Evolutionary conservation across 2,888 invertebrate genomes (phyloP), one percentile per base, ranked within the genome.

Genomic region (Agonopterix subpropinquella): DNA sequence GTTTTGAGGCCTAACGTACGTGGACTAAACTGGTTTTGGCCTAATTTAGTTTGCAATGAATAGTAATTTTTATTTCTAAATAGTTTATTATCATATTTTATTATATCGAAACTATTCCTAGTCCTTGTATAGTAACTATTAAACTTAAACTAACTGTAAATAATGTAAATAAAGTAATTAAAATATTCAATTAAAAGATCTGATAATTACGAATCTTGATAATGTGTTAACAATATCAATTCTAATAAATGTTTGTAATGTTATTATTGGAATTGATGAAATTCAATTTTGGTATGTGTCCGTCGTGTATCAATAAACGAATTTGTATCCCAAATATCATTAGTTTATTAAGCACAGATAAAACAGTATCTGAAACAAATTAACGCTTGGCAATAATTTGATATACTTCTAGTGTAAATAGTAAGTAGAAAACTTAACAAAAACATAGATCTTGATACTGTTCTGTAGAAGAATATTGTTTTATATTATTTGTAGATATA

Each of bases 311-410:
- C 84, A 79, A 79, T 83, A 75, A 75, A 80, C 82, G 85, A 87
- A 87, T 86, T 85, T 87, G 77, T 79, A 80, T 80, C 67, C 76
- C 64, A 71, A 70, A 80, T 87, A 88, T 87, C 87, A 87, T 73
- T 87, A 88, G 83, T 56, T 43, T 28, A 28, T 28, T 86, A 83
- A 78, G 78, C 63, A 59, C 69, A 57, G 58, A 50, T 58, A 65
- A 60, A 65, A 67, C 75, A 74, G 66, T 68, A 71, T 67, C 56
- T 58, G 65, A 75, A 66, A 70, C 67, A 77, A 76, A 73, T 73
- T 69, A 82, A 82, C 73, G 86, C 85, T 85, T 86, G 84, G 87
- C 87, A 87, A 83, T 86, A 83, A 87, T 73, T 77, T 78, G 67
- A 45, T 41, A 42, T 46, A 44, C 45, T 47, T 28, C 37, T 52